Base-by-base conservation (phyloP, 2,888 invertebrate genomes). In the Anoncus sp. region DNA sequence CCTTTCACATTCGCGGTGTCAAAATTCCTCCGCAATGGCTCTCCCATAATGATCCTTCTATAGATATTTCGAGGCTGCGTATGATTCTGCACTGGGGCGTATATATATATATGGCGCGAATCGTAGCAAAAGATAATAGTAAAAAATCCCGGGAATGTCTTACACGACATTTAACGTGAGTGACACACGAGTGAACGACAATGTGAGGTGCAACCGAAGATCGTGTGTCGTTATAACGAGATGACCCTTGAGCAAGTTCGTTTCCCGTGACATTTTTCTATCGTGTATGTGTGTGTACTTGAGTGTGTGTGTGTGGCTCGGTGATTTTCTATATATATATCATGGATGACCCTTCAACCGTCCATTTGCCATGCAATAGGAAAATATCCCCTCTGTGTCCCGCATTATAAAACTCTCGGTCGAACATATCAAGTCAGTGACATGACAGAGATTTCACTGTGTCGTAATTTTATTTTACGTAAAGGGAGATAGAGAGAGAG, bases 291-390 rank as follows among this genome's bases (percentile, higher is more conserved):
- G n/a, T n/a, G n/a, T n/a, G n/a, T n/a, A n/a, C n/a, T n/a, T n/a
- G n/a, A n/a, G n/a, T n/a, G n/a, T n/a, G n/a, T n/a, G n/a, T n/a
- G n/a, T n/a, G 38, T 55, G n/a, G 49, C 22, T 35, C 57, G 31
- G 40, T 57, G 57, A 67, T 43, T 69, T 73, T 65, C n/a, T 49
- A 59, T 43, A 57, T 62, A 40, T 55, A 53, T 12, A 1, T 24
- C n/a, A n/a, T n/a, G n/a, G 49, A 69, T 70, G 73, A 74, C 77
- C 59, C 77, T 74, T 77, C 77, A 51, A 35, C 62, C 69, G 43
- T 65, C 59, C 69, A 51, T 69, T 74, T 43, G 38, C 12, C 59
- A 20, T 38, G 24, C 5, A 22, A 74, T n/a, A n/a, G n/a, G n/a
- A n/a, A n/a, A n/a, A n/a, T n/a, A 38, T 35, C 55, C 55, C 1